Evolutionary conservation across 35 echinoderm and acorn worm species (phyloP).

Genomic region (Strongylocentrotus purpuratus): DNA sequence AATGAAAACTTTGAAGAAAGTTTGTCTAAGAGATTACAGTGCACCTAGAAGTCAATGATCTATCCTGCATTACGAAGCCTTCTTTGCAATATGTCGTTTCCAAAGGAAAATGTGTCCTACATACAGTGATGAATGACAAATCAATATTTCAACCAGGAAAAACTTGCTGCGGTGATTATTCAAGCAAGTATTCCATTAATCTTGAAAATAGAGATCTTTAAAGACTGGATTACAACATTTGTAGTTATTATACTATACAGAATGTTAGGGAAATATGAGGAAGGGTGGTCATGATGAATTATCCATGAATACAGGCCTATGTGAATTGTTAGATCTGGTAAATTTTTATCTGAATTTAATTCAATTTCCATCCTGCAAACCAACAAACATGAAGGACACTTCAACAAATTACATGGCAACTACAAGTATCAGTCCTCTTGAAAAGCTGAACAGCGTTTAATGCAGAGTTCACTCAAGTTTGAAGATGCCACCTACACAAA

Average conservation of each 20-base stretch:
- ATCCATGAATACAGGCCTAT: too few species aligned
- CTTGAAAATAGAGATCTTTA: not conserved
- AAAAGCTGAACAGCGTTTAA: not conserved
- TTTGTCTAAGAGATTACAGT: slow-evolving; percentile 22
- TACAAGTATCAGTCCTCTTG: not conserved
- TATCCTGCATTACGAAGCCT: not conserved
- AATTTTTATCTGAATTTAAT: too few species aligned
- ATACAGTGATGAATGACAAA: not conserved
- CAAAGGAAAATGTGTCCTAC: not conserved
- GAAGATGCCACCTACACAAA: not conserved
- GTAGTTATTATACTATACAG: not conserved
- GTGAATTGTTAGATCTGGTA: too few species aligned
- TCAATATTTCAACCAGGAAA: not conserved
- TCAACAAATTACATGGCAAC: not conserved
- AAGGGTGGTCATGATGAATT: not conserved
- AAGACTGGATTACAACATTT: not conserved
- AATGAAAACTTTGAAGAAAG: slow-evolving; percentile 7
- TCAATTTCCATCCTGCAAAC: too few species aligned
- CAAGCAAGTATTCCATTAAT: not conserved
- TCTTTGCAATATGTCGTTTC: not conserved
- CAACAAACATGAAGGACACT: too few species aligned
- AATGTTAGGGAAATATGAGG: not conserved
- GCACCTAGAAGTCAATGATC: slow-evolving; percentile 23
- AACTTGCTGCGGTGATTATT: not conserved
- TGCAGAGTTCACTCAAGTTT: not conserved